These are phyloP conservation scores for Cheumatopsyche charites DNA, from an alignment of 1,140 invertebrate genomes.

Conservation along the genomic window DNA sequence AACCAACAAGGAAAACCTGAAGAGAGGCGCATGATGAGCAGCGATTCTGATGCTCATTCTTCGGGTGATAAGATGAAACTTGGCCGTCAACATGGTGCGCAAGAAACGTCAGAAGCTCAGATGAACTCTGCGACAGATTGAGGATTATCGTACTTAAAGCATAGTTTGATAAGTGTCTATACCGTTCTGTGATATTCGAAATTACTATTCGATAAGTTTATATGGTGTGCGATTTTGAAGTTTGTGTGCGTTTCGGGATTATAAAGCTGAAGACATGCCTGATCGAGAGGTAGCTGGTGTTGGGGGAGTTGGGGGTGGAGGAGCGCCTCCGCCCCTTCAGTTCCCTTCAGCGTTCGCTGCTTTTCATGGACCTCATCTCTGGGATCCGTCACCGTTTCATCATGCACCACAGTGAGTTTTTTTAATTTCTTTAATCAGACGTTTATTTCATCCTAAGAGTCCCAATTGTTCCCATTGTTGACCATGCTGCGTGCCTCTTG, in stretches of 20 bases:
- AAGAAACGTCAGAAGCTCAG: constrained; percentile 31
- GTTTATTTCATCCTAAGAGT: too few relatives aligned
- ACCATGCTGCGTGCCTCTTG: too few relatives aligned
- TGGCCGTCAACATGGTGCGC: constrained; percentile 29
- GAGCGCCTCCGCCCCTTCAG: constrained; percentile 62
- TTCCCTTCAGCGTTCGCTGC: constrained; percentile 69
- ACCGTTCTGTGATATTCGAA: constrained; percentile 17
- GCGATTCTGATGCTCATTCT: too few relatives aligned
- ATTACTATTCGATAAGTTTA: background rate
- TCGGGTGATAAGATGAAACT: constrained; percentile 1
- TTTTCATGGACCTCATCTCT: constrained; percentile 59
- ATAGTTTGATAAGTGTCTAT: background rate
- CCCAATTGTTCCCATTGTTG: too few relatives aligned
- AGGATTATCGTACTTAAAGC: background rate
- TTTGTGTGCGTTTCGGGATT: constrained; percentile 10
- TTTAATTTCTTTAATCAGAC: constrained; percentile 1
- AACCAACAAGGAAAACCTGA: constrained; percentile 6
- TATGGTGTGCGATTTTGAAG: background rate
- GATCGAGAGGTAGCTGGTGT: constrained; percentile 58
- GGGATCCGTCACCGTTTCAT: constrained; percentile 54
- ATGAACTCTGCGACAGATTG: background rate
- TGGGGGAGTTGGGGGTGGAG: constrained; percentile 56
- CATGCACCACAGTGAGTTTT: constrained; percentile 49
- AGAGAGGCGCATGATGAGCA: background rate
- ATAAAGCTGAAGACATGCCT: constrained; percentile 55